Evolutionary conservation across 2,797 vertebrate species (phyloP), one percentile per base, ranked within the genome.

Genomic region (Typhlichthys eigenmanni): DNA sequence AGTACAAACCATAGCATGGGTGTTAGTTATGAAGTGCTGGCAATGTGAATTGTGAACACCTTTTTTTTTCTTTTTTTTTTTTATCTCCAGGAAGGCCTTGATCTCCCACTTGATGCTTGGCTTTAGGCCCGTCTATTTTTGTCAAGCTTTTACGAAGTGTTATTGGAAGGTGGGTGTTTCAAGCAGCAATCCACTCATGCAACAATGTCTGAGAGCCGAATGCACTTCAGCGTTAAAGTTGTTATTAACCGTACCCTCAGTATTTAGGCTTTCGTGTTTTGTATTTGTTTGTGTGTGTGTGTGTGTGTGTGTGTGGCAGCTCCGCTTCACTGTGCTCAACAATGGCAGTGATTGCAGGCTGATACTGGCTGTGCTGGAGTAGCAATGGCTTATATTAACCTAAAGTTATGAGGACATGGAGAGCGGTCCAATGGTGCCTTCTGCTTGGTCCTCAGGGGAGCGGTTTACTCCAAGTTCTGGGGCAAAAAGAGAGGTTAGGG

Each of bases 91-190:
- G 34, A 74, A 69, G 48, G 65, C 55, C 59, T 74, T 55, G 0
- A 46, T 67, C 58, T 69, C 24, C 43, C 51, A 29, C 48, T 74
- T 51, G 47, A 63, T 66, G 43, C 55, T 73, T 68, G 65, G 58
- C 66, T 66, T 49, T 24, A 50, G 32, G 53, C 65, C 38, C 13
- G 48, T 69, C 47, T 60, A 45, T 63, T 57, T 70, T 62, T 72
- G 62, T 19, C 13, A 61, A 59, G 55, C 66, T 74, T 55, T 76
- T 47, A 38, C 67, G 60, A 66, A 69, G 19, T 19, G 19, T 73
- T 75, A 48, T 38, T 63, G 55, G 19, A 32, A 55, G 16, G 72
- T 65, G 9, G 69, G 29, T 5, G 60, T 76, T 72, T 71, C 34
- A 71, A 69, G 56, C 58, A 57, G 58, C 49, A 32, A 64, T 75